Percentiles rank a stretch among this genome's conserved stretches.
phyloP scores from a whole-genome alignment of 2,113 vertebrate species.

The Pica pica region DNA sequence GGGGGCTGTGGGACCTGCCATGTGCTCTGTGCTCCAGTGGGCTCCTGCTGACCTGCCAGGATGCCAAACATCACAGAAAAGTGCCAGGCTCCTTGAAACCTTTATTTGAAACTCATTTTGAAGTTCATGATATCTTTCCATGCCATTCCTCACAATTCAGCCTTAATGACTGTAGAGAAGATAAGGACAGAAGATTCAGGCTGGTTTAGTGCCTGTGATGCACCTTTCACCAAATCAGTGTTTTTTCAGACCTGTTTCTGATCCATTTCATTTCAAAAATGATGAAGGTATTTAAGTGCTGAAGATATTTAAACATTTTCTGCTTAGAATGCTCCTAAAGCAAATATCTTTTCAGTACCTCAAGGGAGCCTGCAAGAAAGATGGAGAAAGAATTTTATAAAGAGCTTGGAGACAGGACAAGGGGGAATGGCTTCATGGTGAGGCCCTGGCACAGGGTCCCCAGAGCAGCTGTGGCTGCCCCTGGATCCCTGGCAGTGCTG shows the following conservation, averaged over 20 bases:
- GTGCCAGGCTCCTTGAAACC: not conserved
- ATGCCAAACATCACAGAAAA: not conserved
- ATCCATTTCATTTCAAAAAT: not conserved
- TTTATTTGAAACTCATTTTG: not conserved
- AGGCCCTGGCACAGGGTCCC: not conserved
- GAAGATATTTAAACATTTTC: not conserved
- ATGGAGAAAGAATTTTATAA: not conserved
- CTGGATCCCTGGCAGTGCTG: not conserved
- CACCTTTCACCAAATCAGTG: not conserved
- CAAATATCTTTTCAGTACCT: not conserved
- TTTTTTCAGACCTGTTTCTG: not conserved
- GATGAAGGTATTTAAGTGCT: not conserved
- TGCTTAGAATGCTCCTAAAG: not conserved
- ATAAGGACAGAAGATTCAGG: not conserved
- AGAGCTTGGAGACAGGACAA: not conserved
- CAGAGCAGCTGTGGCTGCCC: not conserved
- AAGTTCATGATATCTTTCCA: not conserved
- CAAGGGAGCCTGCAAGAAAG: not conserved
- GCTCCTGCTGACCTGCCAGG: not conserved
- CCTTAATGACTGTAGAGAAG: not conserved
- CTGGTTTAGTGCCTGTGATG: not conserved
- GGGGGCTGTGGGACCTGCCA: not conserved
- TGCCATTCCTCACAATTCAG: not conserved
- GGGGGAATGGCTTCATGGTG: not conserved
- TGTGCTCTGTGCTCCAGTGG: not conserved